A percentile compares a stretch with the other conserved stretches of the same genome.
phyloP scores from a whole-genome alignment of 1,140 invertebrate genomes.

The Streblospio benedicti region DNA sequence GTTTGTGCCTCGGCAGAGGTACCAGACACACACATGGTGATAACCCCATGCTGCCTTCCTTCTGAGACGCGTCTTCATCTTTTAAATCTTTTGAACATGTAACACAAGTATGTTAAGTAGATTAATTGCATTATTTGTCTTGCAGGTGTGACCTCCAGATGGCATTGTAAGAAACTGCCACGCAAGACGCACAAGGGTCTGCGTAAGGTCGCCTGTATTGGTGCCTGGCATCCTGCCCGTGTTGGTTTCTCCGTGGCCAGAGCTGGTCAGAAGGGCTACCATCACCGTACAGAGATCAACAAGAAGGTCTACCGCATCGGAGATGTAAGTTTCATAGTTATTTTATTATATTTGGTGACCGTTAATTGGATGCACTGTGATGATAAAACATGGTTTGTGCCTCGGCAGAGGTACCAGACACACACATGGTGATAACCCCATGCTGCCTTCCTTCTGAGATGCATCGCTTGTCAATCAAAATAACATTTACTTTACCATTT shows the following conservation, averaged over 20 bases:
- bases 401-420: too few species aligned
- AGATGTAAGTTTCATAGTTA: conserved; percentile 70
- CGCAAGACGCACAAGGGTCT: conserved; percentile 99
- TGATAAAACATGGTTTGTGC: too few species aligned
- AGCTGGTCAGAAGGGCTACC: conserved; percentile 99
- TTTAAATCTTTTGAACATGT: too few species aligned
- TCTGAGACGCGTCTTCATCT: too few species aligned
- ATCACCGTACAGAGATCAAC: conserved; percentile 99
- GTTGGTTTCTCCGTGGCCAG: conserved; percentile 97
- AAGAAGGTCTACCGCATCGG: conserved; percentile 99
- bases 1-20: conserved; percentile 14
- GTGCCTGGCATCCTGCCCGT: conserved; percentile 99
- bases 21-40: conserved; percentile 20
- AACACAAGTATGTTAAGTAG: neutral
- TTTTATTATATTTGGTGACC: too few species aligned
- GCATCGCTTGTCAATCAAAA: too few species aligned
- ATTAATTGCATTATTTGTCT: conserved; percentile 17
- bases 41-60: conserved; percentile 62
- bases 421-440: too few species aligned
- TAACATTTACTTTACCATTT: too few species aligned
- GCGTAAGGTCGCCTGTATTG: conserved; percentile 99
- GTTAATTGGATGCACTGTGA: too few species aligned
- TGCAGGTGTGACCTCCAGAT: conserved; percentile 94
- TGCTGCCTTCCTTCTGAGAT: too few species aligned
- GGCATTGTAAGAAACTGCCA: conserved; percentile 99